Conservation (phyloP, 1,140 invertebrate genomes). For the Hyles euphorbiae region DNA sequence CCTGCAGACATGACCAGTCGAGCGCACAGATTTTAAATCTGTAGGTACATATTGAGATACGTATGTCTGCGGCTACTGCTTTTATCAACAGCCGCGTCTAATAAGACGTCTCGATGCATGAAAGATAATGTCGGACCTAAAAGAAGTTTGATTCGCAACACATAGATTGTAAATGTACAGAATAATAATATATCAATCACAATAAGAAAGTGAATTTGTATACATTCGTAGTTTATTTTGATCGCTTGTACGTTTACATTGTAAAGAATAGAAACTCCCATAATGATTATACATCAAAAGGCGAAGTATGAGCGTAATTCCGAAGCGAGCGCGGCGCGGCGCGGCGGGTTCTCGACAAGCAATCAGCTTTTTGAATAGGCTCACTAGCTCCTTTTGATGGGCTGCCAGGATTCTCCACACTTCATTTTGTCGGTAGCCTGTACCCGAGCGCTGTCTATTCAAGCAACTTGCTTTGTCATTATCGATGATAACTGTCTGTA, state of each 20-base stretch:
- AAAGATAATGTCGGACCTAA: too few species aligned
- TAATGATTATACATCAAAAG: conserved; percentile 26
- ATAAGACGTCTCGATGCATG: too few species aligned
- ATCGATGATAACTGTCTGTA: conserved; percentile 55
- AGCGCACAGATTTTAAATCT: too few species aligned
- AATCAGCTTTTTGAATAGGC: conserved; percentile 56
- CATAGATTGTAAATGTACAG: neutral
- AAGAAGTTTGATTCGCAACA: conserved; percentile 1
- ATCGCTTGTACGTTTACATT: neutral
- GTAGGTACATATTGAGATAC: too few species aligned
- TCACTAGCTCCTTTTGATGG: conserved; percentile 39
- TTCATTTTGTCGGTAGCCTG: conserved; percentile 55
- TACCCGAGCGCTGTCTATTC: conserved; percentile 27
- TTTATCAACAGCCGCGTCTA: too few species aligned
- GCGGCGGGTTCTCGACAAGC: conserved; percentile 22
- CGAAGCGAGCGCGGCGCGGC: neutral
- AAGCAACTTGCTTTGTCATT: conserved; percentile 54
- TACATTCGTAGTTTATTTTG: too few species aligned
- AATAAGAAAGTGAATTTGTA: too few species aligned
- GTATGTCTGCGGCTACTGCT: too few species aligned
- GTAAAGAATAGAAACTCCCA: conserved; percentile 16
- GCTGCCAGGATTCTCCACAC: conserved; percentile 56
- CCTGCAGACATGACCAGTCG: too few species aligned
- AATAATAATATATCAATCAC: too few species aligned
- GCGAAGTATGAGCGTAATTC: conserved; percentile 18